Evolutionary conservation across 2,113 vertebrate species (phyloP), one percentile per base, ranked within the genome.

Genomic region (Saguinus imperator): DNA sequence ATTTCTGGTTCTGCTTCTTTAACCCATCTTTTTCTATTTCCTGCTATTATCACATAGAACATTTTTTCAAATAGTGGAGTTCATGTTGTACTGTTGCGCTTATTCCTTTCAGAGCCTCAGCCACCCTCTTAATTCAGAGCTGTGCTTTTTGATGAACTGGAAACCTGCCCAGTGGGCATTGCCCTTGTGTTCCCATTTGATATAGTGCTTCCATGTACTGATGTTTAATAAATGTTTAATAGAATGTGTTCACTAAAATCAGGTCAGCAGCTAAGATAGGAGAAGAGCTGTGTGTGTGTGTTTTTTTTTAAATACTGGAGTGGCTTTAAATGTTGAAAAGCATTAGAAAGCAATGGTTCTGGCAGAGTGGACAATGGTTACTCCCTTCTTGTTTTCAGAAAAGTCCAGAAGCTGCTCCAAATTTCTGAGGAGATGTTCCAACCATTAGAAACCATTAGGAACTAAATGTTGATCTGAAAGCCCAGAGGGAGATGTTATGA

Each of bases 181-280:
- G 68, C 89, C 77, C 81, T 89, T 89, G 48, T 97, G 77, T 87
- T 90, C 48, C 85, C 92, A 96, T 92, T 95, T 97, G 94, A 87
- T 89, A 88, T 21, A 95, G 86, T 96, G 80, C 96, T 97, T 95
- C 87, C 93, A 68, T 5, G 76, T 92, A 92, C 50, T 85, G 80
- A 94, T 93, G 73, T 85, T 94, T 93, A 88, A 97, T 98, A 97
- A 97, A 97, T 97, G 97, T 97, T 98, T 98, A 93, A 97, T 95
- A 81, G 57, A 48, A n/a, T 85, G 35, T 89, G 55, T 75, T 92
- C 97, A 89, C 77, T 73, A 84, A 94, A 97, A 97, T 96, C 96
- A 96, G 96, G 96, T 95, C 96, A 97, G 81, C 85, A 75, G 88
- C 85, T 96, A 84, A 91, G 77, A 70, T 87, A 37, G 68, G 90